Percentiles rank a stretch among this genome's conserved stretches.
phyloP scores from a whole-genome alignment of 2,888 invertebrate species.

The Metalampra italica region DNA sequence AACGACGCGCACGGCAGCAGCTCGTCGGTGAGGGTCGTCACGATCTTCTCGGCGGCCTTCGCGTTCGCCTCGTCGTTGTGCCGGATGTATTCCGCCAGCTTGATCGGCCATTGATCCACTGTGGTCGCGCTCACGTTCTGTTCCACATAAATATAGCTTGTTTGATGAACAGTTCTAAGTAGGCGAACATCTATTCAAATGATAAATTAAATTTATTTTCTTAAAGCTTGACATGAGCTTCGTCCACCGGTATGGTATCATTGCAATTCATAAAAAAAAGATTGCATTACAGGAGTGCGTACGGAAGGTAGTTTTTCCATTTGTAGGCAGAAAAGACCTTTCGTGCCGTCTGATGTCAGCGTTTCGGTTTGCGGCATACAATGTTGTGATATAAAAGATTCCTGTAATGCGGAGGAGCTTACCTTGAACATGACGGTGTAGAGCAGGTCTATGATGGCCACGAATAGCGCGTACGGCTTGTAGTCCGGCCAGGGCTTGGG shows the following conservation, averaged over 20 bases:
- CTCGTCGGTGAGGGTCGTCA: slow-evolving; percentile 91
- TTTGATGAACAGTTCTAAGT: too few species aligned
- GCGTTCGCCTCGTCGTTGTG: slow-evolving; percentile 95
- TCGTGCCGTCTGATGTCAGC: too few species aligned
- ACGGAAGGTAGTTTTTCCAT: too few species aligned
- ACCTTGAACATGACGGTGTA: slow-evolving; percentile 93
- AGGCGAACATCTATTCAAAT: neutral
- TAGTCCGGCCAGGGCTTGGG: slow-evolving; percentile 85
- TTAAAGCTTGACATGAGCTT: too few species aligned
- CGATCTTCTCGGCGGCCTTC: slow-evolving; percentile 91
- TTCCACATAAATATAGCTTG: slow-evolving; percentile 18
- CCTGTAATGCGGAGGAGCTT: too few species aligned
- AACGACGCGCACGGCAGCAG: slow-evolving; percentile 93
- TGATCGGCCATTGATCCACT: slow-evolving; percentile 93
- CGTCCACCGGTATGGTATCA: too few species aligned
- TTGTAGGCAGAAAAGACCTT: too few species aligned
- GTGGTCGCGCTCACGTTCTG: slow-evolving; percentile 83
- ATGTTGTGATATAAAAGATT: too few species aligned
- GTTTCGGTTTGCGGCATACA: too few species aligned
- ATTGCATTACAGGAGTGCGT: too few species aligned
- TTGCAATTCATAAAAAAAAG: too few species aligned
- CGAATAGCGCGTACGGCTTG: slow-evolving; percentile 91
- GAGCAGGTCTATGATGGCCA: slow-evolving; percentile 90
- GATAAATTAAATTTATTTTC: too few species aligned
- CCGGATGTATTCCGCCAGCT: slow-evolving; percentile 94